A percentile compares a stretch with the other conserved stretches of the same genome.
phyloP scores from a whole-genome alignment of 2,113 vertebrate species.

The Calidris pugnax region DNA sequence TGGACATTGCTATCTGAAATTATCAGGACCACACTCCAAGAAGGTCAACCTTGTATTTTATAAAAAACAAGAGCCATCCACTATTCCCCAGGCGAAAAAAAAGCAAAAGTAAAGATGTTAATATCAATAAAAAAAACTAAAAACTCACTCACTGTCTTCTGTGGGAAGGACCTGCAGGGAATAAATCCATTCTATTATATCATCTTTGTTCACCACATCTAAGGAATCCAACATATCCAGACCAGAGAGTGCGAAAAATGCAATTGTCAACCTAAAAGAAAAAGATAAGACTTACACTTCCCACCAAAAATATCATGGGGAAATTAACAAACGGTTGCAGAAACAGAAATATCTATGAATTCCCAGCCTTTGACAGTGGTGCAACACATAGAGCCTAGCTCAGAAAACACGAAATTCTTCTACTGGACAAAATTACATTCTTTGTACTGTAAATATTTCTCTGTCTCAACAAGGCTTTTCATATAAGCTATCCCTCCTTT shows the following conservation, averaged over 20 bases:
- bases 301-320: constrained; percentile 49
- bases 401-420: background rate
- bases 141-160: constrained; percentile 92
- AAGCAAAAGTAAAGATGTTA: constrained; percentile 23
- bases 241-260: constrained; percentile 95
- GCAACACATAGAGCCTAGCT: background rate
- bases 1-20: background rate
- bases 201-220: constrained; percentile 89
- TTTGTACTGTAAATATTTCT: background rate
- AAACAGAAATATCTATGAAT: background rate
- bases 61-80: background rate
- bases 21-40: background rate
- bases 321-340: constrained; percentile 27
- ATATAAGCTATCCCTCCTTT: background rate
- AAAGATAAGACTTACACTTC: constrained; percentile 64
- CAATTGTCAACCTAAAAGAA: constrained; percentile 89
- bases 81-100: background rate
- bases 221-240: constrained; percentile 95
- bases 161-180: constrained; percentile 96
- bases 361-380: background rate
- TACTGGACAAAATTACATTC: background rate
- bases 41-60: background rate
- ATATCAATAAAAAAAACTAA: constrained; percentile 67
- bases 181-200: constrained; percentile 97
- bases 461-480: background rate